These are phyloP conservation scores for Oreohelix idahoensis DNA, from an alignment of 1,140 invertebrate genomes.

Conservation along the genomic window DNA sequence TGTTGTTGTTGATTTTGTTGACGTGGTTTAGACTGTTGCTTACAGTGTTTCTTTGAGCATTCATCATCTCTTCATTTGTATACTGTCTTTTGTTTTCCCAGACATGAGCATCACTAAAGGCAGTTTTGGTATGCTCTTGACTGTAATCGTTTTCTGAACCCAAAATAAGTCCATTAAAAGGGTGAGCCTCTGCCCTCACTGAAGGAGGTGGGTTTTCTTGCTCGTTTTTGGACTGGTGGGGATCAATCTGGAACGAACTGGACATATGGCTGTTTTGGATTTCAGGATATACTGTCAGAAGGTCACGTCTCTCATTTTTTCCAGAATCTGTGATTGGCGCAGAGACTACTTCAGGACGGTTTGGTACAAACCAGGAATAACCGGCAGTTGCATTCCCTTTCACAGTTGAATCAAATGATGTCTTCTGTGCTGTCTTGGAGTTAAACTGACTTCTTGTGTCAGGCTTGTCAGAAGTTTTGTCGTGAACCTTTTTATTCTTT, in stretches of 20 bases:
- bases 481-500: background rate
- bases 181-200: background rate
- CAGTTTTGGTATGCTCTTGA: background rate
- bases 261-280: no score
- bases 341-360: no score
- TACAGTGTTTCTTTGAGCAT: background rate
- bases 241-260: no score
- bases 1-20: background rate
- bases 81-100: background rate
- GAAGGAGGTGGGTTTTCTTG: background rate
- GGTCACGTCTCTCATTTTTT: no score
- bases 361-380: background rate
- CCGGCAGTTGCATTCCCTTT: background rate
- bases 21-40: background rate
- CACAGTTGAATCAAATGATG: background rate
- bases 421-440: background rate
- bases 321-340: no score
- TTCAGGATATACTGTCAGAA: no score
- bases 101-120: background rate
- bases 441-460: background rate
- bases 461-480: background rate
- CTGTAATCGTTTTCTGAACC: background rate
- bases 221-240: no score
- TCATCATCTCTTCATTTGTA: background rate
- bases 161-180: conserved; percentile 5